These are phyloP conservation scores for Buphagus erythrorhynchus DNA, from an alignment of 2,797 vertebrate genomes.

Conservation along the genomic window DNA sequence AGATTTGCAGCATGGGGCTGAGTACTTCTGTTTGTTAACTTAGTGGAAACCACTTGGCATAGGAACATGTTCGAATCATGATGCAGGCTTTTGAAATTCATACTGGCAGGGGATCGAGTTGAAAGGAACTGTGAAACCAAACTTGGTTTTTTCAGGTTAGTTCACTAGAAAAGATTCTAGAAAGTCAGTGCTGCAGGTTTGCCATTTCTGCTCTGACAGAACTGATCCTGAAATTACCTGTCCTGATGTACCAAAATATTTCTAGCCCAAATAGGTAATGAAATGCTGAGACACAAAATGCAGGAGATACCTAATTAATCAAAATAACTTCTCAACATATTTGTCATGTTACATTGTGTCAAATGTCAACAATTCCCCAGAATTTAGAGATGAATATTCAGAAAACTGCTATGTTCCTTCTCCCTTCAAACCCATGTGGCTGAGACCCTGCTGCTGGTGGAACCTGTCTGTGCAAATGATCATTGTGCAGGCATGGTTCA, in stretches of 20 bases:
- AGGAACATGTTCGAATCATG: not conserved
- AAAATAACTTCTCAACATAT: not conserved
- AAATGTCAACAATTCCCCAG: not conserved
- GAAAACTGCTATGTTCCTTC: not conserved
- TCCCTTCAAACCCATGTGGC: not conserved
- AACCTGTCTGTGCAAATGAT: not conserved
- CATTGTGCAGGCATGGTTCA: not conserved
- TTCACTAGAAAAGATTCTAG: not conserved
- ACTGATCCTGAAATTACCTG: not conserved
- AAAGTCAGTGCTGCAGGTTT: not conserved
- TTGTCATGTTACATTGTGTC: not conserved
- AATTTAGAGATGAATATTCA: not conserved
- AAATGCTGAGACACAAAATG: not conserved
- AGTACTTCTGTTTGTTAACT: slow-evolving; percentile 60
- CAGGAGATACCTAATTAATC: not conserved
- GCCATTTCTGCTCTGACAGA: not conserved
- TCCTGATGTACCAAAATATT: not conserved
- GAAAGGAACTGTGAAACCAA: not conserved
- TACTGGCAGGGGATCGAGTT: not conserved
- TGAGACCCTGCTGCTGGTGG: not conserved
- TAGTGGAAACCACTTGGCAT: slow-evolving; percentile 58
- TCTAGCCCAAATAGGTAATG: not conserved
- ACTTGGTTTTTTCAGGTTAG: not conserved
- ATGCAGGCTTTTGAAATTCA: slow-evolving; percentile 38
- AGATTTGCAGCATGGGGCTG: slow-evolving; percentile 27